Conservation (phyloP, 2,888 invertebrate genomes). For the Eristalis pertinax region DNA sequence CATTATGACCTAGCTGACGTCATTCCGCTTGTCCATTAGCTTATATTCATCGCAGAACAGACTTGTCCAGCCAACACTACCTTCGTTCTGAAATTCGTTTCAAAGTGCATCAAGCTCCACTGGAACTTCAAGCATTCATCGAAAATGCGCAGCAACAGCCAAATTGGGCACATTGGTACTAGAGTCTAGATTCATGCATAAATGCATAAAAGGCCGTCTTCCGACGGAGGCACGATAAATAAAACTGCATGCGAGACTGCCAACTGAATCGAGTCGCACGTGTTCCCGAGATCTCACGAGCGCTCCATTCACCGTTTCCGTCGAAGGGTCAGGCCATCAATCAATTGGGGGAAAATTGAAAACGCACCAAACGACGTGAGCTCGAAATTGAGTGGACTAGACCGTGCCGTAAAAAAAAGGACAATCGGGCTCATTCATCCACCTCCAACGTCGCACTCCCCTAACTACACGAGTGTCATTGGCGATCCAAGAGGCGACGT, state of each 20-base stretch:
- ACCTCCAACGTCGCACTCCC: background rate
- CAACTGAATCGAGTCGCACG: background rate
- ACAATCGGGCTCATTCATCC: constrained; percentile 24
- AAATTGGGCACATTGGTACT: too few species aligned
- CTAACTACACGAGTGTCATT: constrained; percentile 15
- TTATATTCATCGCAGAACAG: too few species aligned
- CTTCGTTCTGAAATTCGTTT: too few species aligned
- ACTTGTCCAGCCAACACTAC: too few species aligned
- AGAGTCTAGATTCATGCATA: too few species aligned
- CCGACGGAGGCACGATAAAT: background rate
- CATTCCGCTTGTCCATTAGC: too few species aligned
- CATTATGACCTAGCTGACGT: too few species aligned
- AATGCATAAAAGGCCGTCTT: background rate
- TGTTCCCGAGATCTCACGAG: background rate
- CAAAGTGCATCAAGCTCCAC: too few species aligned
- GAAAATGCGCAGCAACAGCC: too few species aligned
- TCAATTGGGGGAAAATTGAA: constrained; percentile 56
- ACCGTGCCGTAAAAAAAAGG: constrained; percentile 21
- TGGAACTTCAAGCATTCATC: too few species aligned
- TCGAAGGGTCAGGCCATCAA: constrained; percentile 55
- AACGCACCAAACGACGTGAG: constrained; percentile 45
- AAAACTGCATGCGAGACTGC: background rate
- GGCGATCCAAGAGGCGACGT: constrained; percentile 28
- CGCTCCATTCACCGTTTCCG: background rate
- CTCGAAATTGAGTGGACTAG: constrained; percentile 1